Evolutionary conservation across 2,888 invertebrate species (phyloP).

Genomic region (Coelopa pilipes): DNA sequence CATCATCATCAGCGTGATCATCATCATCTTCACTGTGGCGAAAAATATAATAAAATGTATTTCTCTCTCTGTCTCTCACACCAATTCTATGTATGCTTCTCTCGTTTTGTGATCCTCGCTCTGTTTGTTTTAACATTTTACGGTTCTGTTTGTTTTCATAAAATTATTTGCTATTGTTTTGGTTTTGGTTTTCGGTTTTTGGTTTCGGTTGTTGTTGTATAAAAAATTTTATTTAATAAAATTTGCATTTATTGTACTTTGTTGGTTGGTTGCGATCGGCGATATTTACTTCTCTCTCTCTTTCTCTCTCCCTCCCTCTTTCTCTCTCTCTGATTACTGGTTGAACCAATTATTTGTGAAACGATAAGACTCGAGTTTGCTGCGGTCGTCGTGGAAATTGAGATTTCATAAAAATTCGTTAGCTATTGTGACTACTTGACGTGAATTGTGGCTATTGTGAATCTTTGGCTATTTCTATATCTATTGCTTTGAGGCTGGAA

Average conservation of each 20-base stretch:
- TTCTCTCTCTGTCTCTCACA: slow-evolving; percentile 11
- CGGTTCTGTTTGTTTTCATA: slow-evolving; percentile 10
- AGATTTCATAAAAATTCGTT: slow-evolving; percentile 13
- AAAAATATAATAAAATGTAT: slow-evolving; percentile 29
- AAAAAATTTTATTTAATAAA: slow-evolving; percentile 38
- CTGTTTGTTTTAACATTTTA: slow-evolving; percentile 1
- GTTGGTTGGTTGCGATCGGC: slow-evolving; percentile 28
- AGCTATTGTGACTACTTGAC: too few species aligned
- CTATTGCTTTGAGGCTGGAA: slow-evolving; percentile 2
- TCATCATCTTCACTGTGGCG: slow-evolving; percentile 27
- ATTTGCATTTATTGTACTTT: slow-evolving; percentile 37
- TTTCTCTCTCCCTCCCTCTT: neutral
- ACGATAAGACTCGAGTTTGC: neutral
- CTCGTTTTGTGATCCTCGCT: slow-evolving; percentile 7
- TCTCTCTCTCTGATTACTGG: neutral
- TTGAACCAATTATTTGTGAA: neutral
- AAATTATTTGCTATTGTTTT: slow-evolving; percentile 36
- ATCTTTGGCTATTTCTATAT: neutral
- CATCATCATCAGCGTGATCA: too few species aligned
- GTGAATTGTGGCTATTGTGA: neutral
- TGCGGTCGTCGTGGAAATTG: neutral
- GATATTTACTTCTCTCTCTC: neutral
- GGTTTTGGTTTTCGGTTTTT: slow-evolving; percentile 12
- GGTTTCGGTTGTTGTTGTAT: slow-evolving; percentile 10
- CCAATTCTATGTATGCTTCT: neutral